Evolutionary conservation across 2,113 vertebrate genomes (phyloP).

Genomic region (Nycticorax nycticorax): DNA sequence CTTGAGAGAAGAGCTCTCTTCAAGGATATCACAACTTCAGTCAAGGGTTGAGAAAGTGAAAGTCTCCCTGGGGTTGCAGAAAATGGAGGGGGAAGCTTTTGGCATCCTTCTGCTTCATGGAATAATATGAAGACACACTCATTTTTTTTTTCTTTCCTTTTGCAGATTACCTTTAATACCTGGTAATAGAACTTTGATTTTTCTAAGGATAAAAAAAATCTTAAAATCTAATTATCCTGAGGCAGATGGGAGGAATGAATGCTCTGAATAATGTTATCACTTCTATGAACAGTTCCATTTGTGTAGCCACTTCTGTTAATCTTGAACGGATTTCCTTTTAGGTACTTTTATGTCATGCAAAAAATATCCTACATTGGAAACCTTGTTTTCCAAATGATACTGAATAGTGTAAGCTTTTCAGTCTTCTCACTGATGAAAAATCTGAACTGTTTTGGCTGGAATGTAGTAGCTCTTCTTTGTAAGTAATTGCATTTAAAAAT

Average conservation of each 20-base stretch:
- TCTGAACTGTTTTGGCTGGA: conserved; percentile 38
- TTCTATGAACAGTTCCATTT: conserved; percentile 48
- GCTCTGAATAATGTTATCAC: neutral
- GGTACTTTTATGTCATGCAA: conserved; percentile 57
- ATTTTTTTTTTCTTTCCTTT: conserved; percentile 18
- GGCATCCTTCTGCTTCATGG: conserved; percentile 9
- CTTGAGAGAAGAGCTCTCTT: conserved; percentile 34
- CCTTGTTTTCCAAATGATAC: conserved; percentile 59
- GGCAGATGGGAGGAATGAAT: neutral
- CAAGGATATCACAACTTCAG: conserved; percentile 10
- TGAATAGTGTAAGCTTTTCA: conserved; percentile 59
- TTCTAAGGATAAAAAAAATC: neutral
- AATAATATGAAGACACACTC: neutral
- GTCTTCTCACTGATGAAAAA: conserved; percentile 41
- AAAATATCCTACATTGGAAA: conserved; percentile 56
- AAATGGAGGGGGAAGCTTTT: neutral
- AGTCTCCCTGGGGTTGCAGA: neutral
- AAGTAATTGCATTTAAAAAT: conserved; percentile 27
- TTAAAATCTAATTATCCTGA: conserved; percentile 5
- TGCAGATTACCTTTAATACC: conserved; percentile 24
- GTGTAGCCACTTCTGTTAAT: conserved; percentile 64
- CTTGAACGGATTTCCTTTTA: conserved; percentile 71
- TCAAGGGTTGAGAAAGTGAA: neutral
- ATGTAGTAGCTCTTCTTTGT: conserved; percentile 47
- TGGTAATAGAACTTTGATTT: conserved; percentile 16